Evolutionary conservation across 1,140 invertebrate genomes (phyloP).

Genomic region (Homalodisca vitripennis): DNA sequence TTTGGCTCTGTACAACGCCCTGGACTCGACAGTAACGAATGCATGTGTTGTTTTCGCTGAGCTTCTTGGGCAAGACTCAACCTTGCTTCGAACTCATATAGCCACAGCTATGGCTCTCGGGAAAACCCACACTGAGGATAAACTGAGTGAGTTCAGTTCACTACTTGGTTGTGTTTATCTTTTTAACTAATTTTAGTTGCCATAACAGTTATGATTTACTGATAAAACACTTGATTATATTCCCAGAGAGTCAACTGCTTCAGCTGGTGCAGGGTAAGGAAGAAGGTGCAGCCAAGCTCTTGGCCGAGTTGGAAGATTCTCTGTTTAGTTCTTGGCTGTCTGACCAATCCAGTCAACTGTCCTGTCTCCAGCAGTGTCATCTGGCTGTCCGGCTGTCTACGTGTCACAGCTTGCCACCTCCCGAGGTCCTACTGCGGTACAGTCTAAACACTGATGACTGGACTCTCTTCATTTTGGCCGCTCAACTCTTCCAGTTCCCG

Average conservation of each 20-base stretch:
- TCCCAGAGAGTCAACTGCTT: background rate
- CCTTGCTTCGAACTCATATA: background rate
- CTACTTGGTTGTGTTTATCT: background rate
- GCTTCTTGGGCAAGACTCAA: background rate
- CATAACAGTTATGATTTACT: background rate
- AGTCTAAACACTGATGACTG: constrained; percentile 1
- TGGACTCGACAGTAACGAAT: background rate
- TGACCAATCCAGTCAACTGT: background rate
- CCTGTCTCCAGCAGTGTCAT: background rate
- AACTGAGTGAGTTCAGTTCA: background rate
- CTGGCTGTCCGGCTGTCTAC: constrained; percentile 6
- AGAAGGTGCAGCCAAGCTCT: background rate
- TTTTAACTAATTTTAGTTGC: background rate
- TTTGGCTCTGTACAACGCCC: background rate
- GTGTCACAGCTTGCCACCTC: background rate
- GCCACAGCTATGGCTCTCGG: background rate
- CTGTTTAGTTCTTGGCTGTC: background rate
- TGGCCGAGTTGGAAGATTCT: background rate
- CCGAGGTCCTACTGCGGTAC: background rate
- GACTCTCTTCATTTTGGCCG: background rate
- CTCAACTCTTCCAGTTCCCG: constrained; percentile 8
- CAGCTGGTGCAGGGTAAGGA: background rate
- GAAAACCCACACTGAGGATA: background rate
- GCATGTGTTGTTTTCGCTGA: background rate
- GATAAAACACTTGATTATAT: too few species aligned